Base-by-base conservation (phyloP, 2,888 invertebrate species). In the Taenaris catops region DNA sequence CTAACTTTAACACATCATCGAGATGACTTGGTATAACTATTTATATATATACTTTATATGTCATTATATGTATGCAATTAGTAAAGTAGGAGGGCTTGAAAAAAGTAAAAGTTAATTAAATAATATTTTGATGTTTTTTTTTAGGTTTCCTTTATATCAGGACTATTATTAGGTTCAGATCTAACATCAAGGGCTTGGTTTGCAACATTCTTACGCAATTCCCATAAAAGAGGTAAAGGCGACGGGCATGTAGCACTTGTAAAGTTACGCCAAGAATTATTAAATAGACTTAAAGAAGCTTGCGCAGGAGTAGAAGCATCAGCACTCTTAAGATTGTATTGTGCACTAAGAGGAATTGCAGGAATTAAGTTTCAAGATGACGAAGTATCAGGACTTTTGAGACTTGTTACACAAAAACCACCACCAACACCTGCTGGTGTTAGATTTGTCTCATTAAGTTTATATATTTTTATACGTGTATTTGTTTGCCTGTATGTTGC, bases 341-440 rank as follows among this genome's bases (percentile, higher is more conserved):
- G 97, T 74, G 97, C 98, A 0, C 84, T 98, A 0, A 90, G 96
- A 52, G 97, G 96, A 25, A 96, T 98, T 37, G 97, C 97, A 0
- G 95, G 95, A 1, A 93, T 97, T 6, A 97, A 97, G 90, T 94
- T 87, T 62, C 94, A 94, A 63, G 98, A 98, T 63, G 97, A 98
- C 51, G 98, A 98, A 88, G 92, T 96, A 9, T 89, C 91, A 35
- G 89, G 93, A 26, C 88, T 98, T 14, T 91, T 98, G 6, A 92
- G 94, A 57, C 81, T 98, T 24, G 89, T 97, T 8, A 97, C 97
- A 0, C 94, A 94, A 14, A 94, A 94, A 58, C 96, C 96, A 1
- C 93, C 94, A 8, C 94, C 96, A 0, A 95, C 95, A n/a, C 93
- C 95, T 10, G 95, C 96, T 14, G 98, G 98, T 4, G 96, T 96